Base-by-base conservation (phyloP, 2,113 vertebrate species). In the Sylvilagus bachmani region DNA sequence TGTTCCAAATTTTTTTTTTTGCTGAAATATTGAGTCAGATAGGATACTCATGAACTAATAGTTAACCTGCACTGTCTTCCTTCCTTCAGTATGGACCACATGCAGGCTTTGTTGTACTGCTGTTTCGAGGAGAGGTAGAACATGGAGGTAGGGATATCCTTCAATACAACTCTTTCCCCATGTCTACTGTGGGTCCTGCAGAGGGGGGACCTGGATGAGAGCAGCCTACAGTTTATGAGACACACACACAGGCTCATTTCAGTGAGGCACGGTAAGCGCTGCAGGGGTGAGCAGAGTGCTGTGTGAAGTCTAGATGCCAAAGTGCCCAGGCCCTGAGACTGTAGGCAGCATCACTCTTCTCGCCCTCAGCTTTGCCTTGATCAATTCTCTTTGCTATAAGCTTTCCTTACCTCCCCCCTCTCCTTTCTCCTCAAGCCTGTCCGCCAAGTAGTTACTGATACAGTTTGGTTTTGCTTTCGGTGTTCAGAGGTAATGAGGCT, bases 1-100 rank as follows among this genome's bases (percentile, higher is more conserved):
- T 75, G 66, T 61, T 92, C 14, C 64, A 58, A 89, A 38, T 33
- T 83, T 91, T 77, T 95, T 24, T 64, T 78, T 92, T 44, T 44
- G 5, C 44, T 44, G 77, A 62, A 71, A 89, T n/a, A 44, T 87
- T 64, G 75, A 81, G 27, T 90, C 24, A 78, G 74, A 58, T 29
- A 51, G 53, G 13, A 33, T 83, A 55, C 78, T 83, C 79, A 62
- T 82, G 69, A 82, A 14, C 27, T 51, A 53, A 29, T 53, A 69
- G 67, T 62, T 91, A 53, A 77, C 44, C 36, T 84, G 12, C 77
- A 36, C 6, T 7, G 25, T 87, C 80, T 73, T 80, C n/a, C 66
- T 66, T 83, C 55, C 44, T 33, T 91, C 27, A 77, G 1, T 38
- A 8, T 79, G 73, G 24, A n/a, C 31, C 70, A 73, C 58, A 36